These are phyloP conservation scores for Diarsia brunnea DNA, from an alignment of 2,888 invertebrate species.

Conservation along the genomic window DNA sequence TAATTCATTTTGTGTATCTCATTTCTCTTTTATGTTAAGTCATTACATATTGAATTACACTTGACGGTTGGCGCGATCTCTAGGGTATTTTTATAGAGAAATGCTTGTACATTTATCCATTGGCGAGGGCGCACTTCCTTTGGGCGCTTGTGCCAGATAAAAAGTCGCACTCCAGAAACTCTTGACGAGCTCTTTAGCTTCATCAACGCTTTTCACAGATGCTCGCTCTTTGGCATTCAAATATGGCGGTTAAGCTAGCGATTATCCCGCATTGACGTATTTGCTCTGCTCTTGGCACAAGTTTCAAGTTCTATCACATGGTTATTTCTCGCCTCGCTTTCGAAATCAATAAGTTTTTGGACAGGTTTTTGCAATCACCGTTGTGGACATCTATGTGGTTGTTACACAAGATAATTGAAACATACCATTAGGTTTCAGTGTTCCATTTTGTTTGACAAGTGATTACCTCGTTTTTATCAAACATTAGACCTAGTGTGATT, in stretches of 20 bases:
- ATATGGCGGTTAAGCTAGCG: slow-evolving; percentile 67
- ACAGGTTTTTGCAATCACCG: neutral
- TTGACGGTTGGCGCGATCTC: slow-evolving; percentile 37
- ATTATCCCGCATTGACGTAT: slow-evolving; percentile 67
- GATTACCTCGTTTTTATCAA: slow-evolving; percentile 20
- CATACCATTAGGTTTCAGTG: neutral
- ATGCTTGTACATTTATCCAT: slow-evolving; percentile 42
- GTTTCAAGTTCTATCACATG: slow-evolving; percentile 13
- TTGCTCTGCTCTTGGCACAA: slow-evolving; percentile 29
- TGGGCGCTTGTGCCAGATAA: slow-evolving; percentile 58
- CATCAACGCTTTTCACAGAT: slow-evolving; percentile 74
- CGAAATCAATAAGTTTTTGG: slow-evolving; percentile 15
- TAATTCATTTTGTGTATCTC: slow-evolving; percentile 49
- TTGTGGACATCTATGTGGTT: neutral
- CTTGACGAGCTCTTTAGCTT: slow-evolving; percentile 69
- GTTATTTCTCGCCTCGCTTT: neutral
- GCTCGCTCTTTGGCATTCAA: slow-evolving; percentile 66
- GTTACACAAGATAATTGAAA: neutral
- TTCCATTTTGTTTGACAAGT: neutral
- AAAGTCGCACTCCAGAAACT: slow-evolving; percentile 59
- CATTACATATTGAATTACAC: slow-evolving; percentile 64
- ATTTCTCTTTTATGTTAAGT: slow-evolving; percentile 57
- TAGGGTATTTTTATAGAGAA: slow-evolving; percentile 51
- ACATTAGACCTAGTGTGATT: neutral
- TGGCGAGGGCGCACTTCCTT: slow-evolving; percentile 43